Evolutionary conservation across 2,797 vertebrate species (phyloP), one percentile per base, ranked within the genome.

Genomic region (Monodelphis domestica): DNA sequence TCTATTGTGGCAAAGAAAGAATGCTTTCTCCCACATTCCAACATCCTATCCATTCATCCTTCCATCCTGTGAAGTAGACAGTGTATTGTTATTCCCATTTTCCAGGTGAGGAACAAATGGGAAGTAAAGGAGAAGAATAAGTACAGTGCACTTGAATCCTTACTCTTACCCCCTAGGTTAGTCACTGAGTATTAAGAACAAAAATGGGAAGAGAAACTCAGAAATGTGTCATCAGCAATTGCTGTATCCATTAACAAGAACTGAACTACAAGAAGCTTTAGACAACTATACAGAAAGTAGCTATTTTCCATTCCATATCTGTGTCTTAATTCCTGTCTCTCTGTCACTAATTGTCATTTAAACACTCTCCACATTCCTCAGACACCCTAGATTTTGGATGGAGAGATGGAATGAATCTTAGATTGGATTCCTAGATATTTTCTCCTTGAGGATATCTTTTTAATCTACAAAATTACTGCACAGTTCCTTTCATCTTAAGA

Each of bases 191-290:
- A n/a, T 33, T 63, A 63, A 63, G n/a, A 63, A 63, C 30, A 63
- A 59, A 63, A 33, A 14, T 2, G 21, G 91, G 3, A 4, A 2
- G 2, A 0, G n/a, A 38, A 38, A 63, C 33, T 50, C 89, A 14
- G 52, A 78, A 90, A 90, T 1, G 10, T 53, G 0, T 0, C 9
- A 0, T 0, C 4, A 53, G 51, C 54, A 56, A 21, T 90, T 45
- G 30, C 30, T 50, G 0, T 87, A 91, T 90, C 87, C 70, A 15
- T 54, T 63, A 63, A 63, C 12, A 12, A 59, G 30, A 63, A 63
- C 57, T 63, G 57, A 33, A 63, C 57, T 33, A n/a, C n/a, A 63
- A n/a, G 57, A 63, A 59, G 30, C 4, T 33, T 14, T 33, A 59
- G 30, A 59, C 33, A 33, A 14, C 57, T 59, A 33, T 15, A 33